These are phyloP conservation scores for Cisticola juncidis DNA, from an alignment of 2,113 vertebrate genomes.

Conservation along the genomic window DNA sequence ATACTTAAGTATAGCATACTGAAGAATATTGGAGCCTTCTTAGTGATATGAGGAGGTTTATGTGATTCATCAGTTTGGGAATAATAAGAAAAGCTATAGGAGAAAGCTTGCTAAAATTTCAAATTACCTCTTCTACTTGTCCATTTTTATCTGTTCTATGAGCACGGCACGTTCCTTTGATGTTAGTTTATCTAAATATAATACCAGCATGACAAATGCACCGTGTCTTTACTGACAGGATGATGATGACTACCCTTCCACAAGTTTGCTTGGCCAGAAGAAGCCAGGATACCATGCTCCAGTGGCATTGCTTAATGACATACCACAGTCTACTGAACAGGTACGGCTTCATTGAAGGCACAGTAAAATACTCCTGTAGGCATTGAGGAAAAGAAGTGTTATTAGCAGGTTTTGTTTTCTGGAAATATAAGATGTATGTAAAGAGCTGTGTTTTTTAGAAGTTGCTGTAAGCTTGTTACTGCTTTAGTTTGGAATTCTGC, in stretches of 20 bases:
- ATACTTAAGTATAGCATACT: not conserved
- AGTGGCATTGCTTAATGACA: constrained; percentile 95
- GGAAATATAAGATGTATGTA: fast-evolving
- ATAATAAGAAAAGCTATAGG: not conserved
- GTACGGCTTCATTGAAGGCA: constrained; percentile 45
- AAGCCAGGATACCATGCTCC: constrained; percentile 97
- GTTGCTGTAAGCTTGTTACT: not conserved
- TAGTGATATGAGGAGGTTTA: not conserved
- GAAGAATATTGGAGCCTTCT: not conserved
- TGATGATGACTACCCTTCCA: constrained; percentile 93
- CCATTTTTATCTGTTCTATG: not conserved
- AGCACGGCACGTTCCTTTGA: not conserved
- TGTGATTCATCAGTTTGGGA: not conserved
- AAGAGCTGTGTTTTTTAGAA: not conserved
- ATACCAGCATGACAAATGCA: not conserved
- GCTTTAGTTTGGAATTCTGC: not conserved
- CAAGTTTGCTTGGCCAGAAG: constrained; percentile 94
- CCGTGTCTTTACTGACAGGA: constrained; percentile 73
- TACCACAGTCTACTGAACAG: constrained; percentile 96
- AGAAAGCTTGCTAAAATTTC: not conserved
- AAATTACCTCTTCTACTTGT: not conserved
- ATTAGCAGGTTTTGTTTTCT: not conserved
- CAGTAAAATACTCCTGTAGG: not conserved
- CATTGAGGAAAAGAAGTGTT: not conserved
- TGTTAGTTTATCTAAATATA: not conserved